Conservation (phyloP, 1,140 invertebrate genomes). For the Drosophila persimilis region DNA sequence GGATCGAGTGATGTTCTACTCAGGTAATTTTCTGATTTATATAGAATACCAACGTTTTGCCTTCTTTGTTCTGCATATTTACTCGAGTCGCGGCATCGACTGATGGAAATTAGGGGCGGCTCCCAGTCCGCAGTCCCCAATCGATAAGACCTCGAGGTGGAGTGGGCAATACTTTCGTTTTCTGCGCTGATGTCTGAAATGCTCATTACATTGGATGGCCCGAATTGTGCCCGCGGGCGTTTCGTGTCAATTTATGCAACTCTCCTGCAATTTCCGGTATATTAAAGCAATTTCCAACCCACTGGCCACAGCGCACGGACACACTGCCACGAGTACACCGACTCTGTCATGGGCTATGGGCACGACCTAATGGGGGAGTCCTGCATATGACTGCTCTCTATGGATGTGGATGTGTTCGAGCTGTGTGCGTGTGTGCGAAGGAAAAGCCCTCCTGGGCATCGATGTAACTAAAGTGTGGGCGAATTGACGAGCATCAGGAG, state of each 20-base stretch:
- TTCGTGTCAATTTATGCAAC: constrained; percentile 80
- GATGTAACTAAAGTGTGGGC: constrained; percentile 27
- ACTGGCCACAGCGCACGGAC: constrained; percentile 44
- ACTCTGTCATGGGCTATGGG: constrained; percentile 28
- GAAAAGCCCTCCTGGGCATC: constrained; percentile 67
- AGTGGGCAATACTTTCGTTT: constrained; percentile 49
- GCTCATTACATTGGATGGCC: constrained; percentile 60
- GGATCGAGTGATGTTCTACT: background rate
- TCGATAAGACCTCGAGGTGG: constrained; percentile 9
- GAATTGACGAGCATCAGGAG: constrained; percentile 1
- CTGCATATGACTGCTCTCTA: constrained; percentile 52
- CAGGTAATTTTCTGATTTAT: background rate
- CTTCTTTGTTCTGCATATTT: constrained; percentile 5
- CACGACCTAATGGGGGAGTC: constrained; percentile 69
- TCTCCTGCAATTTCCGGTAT: constrained; percentile 78
- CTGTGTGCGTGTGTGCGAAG: constrained; percentile 38
- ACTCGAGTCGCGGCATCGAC: background rate
- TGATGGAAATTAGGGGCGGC: background rate
- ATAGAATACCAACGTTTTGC: background rate
- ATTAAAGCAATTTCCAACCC: constrained; percentile 78
- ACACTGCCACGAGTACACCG: constrained; percentile 2
- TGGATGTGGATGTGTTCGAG: constrained; percentile 10
- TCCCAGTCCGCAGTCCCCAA: background rate
- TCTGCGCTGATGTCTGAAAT: constrained; percentile 34
- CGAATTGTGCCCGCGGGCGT: constrained; percentile 71